These are phyloP conservation scores for Cyanistes caeruleus DNA, from an alignment of 2,113 vertebrate species.

Conservation along the genomic window DNA sequence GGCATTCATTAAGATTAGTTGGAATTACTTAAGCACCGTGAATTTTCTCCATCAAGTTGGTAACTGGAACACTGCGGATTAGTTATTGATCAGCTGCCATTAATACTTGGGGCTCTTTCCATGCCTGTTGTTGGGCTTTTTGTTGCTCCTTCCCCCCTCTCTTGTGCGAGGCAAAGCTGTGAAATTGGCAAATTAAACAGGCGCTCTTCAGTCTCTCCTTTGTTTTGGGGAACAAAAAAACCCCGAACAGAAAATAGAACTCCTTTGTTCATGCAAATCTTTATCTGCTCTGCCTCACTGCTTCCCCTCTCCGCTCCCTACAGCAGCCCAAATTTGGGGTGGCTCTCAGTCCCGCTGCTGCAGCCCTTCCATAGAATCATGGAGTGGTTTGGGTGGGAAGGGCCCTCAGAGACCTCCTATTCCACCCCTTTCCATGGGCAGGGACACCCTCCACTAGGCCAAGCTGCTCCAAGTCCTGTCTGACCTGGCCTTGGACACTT, in stretches of 20 bases:
- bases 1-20: slow-evolving; percentile 77
- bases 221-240: slow-evolving; percentile 58
- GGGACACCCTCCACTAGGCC: neutral
- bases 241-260: neutral
- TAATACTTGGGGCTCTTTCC: slow-evolving; percentile 70
- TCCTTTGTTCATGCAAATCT: slow-evolving; percentile 21
- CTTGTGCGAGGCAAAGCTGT: slow-evolving; percentile 44
- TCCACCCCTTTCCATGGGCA: neutral
- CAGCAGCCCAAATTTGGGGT: neutral
- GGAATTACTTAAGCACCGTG: slow-evolving; percentile 74
- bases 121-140: slow-evolving; percentile 66
- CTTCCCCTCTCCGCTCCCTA: neutral
- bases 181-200: slow-evolving; percentile 66
- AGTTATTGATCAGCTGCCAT: slow-evolving; percentile 76
- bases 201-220: slow-evolving; percentile 39
- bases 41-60: slow-evolving; percentile 70
- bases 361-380: rapidly evolving
- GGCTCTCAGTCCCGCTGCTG: neutral
- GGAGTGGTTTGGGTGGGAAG: neutral
- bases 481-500: neutral
- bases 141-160: slow-evolving; percentile 38
- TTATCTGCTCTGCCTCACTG: neutral
- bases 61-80: slow-evolving; percentile 71
- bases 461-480: rapidly evolving
- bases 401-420: neutral